Base-by-base conservation (phyloP, 2,888 invertebrate genomes). In the Acrocyrtus sp. region DNA sequence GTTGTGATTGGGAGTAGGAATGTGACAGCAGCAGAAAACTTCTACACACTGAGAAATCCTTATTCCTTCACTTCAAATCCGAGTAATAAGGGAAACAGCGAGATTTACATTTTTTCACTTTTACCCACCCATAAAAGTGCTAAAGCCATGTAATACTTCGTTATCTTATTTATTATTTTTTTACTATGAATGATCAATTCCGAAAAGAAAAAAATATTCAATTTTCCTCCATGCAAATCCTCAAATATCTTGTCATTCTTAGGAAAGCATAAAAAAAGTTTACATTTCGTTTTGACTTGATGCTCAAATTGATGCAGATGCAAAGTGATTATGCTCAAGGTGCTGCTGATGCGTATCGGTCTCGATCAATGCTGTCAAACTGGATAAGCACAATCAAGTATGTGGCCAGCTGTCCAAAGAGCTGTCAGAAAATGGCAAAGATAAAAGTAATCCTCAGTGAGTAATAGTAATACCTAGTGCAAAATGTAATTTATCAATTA, bases 371-470 rank as follows among this genome's bases (percentile, higher is more conserved):
- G 45, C 61, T 67, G 24, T 73, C 50, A 43, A 73, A 67, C 24
- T 73, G 73, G 19, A 73, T 47, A 10, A 73, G 57, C 0, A 67
- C 73, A 43, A 73, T 65, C n/a, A 73, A 39, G 17, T 73, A 73
- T 1, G 67, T 67, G 1, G 67, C 67, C 10, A 73, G 67, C 53
- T 72, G 66, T 29, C 65, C 66, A 54, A 66, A 6, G 1, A 72
- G 41, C 72, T 72, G 45, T n/a, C 15, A 41, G 6, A 19, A n/a
- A 29, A 47, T 12, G 21, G 4, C n/a, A 2, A 41, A 43, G 24
- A 43, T 24, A 21, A 12, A 58, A 22, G 2, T 47, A 51, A n/a
- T 15, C n/a, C n/a, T 6, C 19, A 57, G 12, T 8, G 4, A 24
- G 15, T 26, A 3, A 19, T 22, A 24, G 45, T 6, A 45, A 45